Base-by-base conservation (phyloP, 2,888 invertebrate species). In the Coremacera marginata region DNA sequence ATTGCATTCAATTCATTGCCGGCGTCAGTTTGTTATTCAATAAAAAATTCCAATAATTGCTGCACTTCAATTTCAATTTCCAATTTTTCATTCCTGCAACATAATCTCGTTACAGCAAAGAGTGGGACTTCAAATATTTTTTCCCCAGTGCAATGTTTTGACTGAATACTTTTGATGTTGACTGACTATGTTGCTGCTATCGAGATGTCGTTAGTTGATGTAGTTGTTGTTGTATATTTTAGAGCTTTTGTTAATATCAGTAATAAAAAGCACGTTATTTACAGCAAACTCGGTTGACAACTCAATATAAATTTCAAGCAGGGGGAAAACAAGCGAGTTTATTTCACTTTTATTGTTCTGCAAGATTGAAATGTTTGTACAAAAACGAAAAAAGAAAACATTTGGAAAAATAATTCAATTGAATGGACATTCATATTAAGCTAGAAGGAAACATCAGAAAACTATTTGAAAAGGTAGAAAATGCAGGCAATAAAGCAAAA, bases 1-100 rank as follows among this genome's bases (percentile, higher is more conserved):
- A 70, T 52, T 71, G 22, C 37, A 73, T 37, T 51, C 73, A 76
- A 80, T 77, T 77, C 67, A 81, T 85, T 83, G 83, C 83, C 77
- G 78, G 83, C 79, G 84, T 84, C 84, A 83, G 78, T 84, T 85
- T 84, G 84, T 85, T 84, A 84, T 84, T 84, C 81, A 84, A 81
- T 81, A 83, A 83, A 82, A 83, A 81, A 79, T 76, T 80, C 78
- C 83, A 80, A 81, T 82, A 83, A 84, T 84, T 83, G 82, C 80
- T 7, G 51, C 52, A 51, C 14, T 51, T 70, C 55, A 31, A 70
- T 70, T 63, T 73, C 52, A 63, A 52, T 73, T 73, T 73, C 2
- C 22, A 22, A 22, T 67, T 9, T n/a, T 22, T 60, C 14, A 44
- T 3, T 44, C 44, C 11, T 44, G 44, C 37, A 37, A 14, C 44